A percentile compares a stretch with the other conserved stretches of the same genome.
These are phyloP conservation scores for Ophiothrix spiculata DNA, from an alignment of 35 echinoderm and acorn worm genomes.

Conservation along the genomic window DNA sequence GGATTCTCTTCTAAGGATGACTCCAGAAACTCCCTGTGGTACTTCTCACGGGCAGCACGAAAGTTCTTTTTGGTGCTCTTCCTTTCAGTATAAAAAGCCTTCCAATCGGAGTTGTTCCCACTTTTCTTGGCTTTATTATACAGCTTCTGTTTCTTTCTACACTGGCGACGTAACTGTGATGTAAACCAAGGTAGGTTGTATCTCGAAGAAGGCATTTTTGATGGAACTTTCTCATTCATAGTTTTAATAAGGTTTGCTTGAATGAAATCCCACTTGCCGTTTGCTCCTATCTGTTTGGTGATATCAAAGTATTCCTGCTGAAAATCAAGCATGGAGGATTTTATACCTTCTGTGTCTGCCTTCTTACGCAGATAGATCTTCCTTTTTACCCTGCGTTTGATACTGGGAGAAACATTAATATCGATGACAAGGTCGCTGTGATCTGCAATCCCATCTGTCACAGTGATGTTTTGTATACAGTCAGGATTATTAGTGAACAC, in stretches of 20 bases:
- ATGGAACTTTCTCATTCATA: slow-evolving; percentile 29
- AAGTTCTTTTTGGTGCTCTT: slow-evolving; percentile 10
- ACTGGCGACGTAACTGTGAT: no score
- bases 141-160: no score
- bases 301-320: not conserved
- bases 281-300: not conserved
- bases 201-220: slow-evolving; percentile 6
- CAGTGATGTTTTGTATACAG: not conserved
- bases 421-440: not conserved
- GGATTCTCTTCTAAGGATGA: not conserved
- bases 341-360: slow-evolving; percentile 2
- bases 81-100: not conserved
- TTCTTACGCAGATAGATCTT: slow-evolving; percentile 11
- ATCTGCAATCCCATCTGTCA: not conserved
- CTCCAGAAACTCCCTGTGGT: no score
- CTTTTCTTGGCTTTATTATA: slow-evolving; percentile 18
- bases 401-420: not conserved
- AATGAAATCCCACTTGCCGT: slow-evolving; percentile 12
- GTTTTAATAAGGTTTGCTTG: not conserved
- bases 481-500: slow-evolving; percentile 15
- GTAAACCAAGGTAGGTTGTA: slow-evolving; percentile 43
- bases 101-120: not conserved
- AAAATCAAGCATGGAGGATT: not conserved
- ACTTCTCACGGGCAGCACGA: no score
- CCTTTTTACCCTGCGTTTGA: slow-evolving; percentile 4